Evolutionary conservation across 2,888 invertebrate species (phyloP).

Genomic region (Drosophila paucipuncta): DNA sequence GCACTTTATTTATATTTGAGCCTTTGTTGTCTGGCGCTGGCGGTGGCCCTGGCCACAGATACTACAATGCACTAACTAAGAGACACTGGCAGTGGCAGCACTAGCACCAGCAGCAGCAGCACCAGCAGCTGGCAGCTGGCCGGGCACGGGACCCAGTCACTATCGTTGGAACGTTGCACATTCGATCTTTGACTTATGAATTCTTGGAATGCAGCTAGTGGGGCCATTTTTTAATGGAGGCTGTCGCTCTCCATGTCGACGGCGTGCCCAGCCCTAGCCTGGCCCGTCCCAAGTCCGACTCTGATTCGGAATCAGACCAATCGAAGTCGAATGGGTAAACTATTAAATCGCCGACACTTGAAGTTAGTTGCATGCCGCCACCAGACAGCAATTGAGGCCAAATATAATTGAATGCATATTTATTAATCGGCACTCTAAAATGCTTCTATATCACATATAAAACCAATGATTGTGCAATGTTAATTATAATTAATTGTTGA

Average conservation of each 20-base stretch:
- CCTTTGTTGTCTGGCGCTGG: constrained; percentile 71
- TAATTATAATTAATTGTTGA: neutral
- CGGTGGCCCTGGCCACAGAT: constrained; percentile 57
- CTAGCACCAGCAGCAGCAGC: neutral
- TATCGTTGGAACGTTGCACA: constrained; percentile 65
- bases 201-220: constrained; percentile 79
- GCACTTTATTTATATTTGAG: constrained; percentile 75
- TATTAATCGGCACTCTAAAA: constrained; percentile 26
- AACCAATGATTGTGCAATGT: neutral
- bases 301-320: constrained; percentile 20
- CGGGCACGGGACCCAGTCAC: constrained; percentile 33
- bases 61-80: constrained; percentile 55
- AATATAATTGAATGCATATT: constrained; percentile 63
- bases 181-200: constrained; percentile 79
- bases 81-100: constrained; percentile 1
- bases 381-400: constrained; percentile 63
- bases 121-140: constrained; percentile 3
- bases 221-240: constrained; percentile 72
- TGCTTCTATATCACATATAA: constrained; percentile 15
- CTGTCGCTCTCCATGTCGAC: constrained; percentile 40
- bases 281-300: constrained; percentile 19
- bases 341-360: constrained; percentile 4
- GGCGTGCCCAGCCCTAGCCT: constrained; percentile 4
- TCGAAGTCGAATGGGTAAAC: constrained; percentile 32
- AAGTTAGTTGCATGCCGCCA: constrained; percentile 36